phyloP scores from a whole-genome alignment of 2,797 vertebrate species.

The Octomys mimax region DNA sequence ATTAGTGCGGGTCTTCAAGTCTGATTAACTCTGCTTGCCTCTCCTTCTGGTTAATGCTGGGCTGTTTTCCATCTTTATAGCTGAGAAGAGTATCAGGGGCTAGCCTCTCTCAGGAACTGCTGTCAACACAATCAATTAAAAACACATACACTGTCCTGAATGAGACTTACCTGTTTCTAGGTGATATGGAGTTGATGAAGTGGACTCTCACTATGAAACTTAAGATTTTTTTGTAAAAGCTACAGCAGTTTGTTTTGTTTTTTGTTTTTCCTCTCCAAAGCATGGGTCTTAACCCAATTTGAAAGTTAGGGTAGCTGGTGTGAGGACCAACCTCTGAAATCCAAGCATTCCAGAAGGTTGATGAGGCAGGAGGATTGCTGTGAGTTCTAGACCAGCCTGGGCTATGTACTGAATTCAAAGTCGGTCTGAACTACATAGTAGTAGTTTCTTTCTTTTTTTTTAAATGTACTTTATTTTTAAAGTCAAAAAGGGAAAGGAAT shows the following conservation, averaged over 20 bases:
- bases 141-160: slow-evolving; percentile 48
- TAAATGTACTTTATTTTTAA: background rate
- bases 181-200: background rate
- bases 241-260: background rate
- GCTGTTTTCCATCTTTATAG: slow-evolving; percentile 66
- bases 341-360: background rate
- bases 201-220: background rate
- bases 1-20: slow-evolving; percentile 59
- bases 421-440: background rate
- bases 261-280: background rate
- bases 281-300: background rate
- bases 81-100: slow-evolving; percentile 47
- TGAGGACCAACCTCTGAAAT: background rate
- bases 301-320: background rate
- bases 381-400: background rate
- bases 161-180: slow-evolving; percentile 36
- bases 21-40: slow-evolving; percentile 52
- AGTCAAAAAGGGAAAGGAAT: background rate
- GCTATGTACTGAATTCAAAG: background rate
- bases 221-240: slow-evolving; percentile 28
- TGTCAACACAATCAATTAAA: slow-evolving; percentile 53
- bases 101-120: slow-evolving; percentile 14
- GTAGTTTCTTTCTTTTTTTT: background rate
- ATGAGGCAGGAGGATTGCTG: background rate
- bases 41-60: slow-evolving; percentile 22